Conservation (phyloP, 2,113 vertebrate species). For the Phrynosoma platyrhinos region DNA sequence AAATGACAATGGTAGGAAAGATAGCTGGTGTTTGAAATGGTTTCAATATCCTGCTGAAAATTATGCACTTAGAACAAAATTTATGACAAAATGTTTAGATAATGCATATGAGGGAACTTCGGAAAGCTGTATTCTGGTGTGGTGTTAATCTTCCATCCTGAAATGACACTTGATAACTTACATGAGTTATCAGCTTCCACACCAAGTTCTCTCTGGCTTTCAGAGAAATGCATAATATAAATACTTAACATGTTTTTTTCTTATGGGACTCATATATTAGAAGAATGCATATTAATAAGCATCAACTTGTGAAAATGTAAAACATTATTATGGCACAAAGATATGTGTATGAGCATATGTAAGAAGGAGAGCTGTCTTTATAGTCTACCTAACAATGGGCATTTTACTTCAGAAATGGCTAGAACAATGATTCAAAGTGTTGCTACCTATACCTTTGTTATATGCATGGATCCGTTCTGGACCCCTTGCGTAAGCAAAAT, state of each 20-base stretch:
- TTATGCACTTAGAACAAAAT: background rate
- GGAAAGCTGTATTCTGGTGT: background rate
- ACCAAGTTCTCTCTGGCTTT: background rate
- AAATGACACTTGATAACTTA: background rate
- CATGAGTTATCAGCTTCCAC: background rate
- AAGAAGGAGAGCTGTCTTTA: background rate
- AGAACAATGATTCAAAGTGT: background rate
- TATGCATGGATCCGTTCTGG: too few relatives aligned
- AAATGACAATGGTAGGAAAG: constrained; percentile 5
- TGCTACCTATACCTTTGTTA: too few relatives aligned
- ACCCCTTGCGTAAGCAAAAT: too few relatives aligned
- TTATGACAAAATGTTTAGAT: constrained; percentile 3
- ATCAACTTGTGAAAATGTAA: background rate
- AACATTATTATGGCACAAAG: background rate
- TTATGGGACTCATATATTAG: background rate
- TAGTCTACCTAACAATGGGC: too few relatives aligned
- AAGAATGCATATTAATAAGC: background rate
- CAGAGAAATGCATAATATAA: background rate
- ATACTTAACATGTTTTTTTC: background rate
- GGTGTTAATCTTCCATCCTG: background rate
- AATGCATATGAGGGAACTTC: background rate
- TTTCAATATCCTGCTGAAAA: background rate
- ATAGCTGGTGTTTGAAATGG: background rate
- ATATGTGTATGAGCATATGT: background rate
- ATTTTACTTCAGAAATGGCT: background rate